Percentiles rank a stretch among this genome's conserved stretches.
Conservation (phyloP, 2,888 invertebrate species). For the Lycophotia porphyrea region DNA sequence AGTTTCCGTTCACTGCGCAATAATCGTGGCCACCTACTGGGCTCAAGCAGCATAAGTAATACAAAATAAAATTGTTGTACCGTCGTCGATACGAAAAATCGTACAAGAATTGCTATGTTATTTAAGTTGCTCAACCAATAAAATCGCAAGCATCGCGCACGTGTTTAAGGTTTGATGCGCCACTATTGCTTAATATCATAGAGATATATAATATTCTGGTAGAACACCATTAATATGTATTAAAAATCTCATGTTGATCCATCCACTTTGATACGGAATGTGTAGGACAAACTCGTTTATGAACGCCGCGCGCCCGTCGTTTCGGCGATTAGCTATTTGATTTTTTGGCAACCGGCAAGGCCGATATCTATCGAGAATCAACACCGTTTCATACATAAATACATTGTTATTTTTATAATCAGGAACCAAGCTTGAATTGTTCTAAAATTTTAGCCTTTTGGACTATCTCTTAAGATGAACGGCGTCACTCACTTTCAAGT, state of each 20-base stretch:
- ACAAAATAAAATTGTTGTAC: not conserved
- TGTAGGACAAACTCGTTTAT: conserved; percentile 56
- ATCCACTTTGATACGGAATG: conserved; percentile 35
- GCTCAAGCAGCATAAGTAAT: not conserved
- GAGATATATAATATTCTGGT: conserved; percentile 15
- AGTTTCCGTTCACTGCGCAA: not conserved
- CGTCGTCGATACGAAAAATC: not conserved
- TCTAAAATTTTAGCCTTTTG: conserved; percentile 20
- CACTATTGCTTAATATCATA: not conserved
- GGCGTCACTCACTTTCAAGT: conserved; percentile 73
- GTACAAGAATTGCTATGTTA: not conserved
- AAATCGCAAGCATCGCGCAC: not conserved
- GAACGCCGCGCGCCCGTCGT: conserved; percentile 34
- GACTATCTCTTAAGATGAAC: conserved; percentile 39
- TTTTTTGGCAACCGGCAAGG: conserved; percentile 64
- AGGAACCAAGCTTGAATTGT: conserved; percentile 12
- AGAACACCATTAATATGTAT: conserved; percentile 49
- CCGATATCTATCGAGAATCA: conserved; percentile 59
- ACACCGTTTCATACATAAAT: conserved; percentile 51
- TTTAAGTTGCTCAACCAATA: not conserved
- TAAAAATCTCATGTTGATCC: conserved; percentile 46
- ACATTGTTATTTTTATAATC: conserved; percentile 55
- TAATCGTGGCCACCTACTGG: not conserved
- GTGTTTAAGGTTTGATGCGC: not conserved
- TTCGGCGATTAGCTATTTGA: conserved; percentile 55